These are phyloP conservation scores for Drosophila mimetica DNA, from an alignment of 2,888 invertebrate genomes.

Conservation along the genomic window DNA sequence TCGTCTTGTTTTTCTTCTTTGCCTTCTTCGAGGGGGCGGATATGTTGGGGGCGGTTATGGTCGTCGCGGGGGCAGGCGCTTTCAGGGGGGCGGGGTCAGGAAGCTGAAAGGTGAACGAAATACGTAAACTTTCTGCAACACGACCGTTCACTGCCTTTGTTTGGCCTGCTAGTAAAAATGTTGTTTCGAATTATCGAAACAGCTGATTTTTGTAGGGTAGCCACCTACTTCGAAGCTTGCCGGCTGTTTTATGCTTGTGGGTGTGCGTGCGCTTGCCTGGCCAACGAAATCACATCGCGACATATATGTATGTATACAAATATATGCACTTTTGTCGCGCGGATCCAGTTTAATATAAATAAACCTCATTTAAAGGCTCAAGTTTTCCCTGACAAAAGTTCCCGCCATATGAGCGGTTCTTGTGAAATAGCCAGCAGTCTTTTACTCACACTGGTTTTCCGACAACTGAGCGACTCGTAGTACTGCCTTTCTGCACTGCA, in stretches of 20 bases:
- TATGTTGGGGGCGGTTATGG: not conserved
- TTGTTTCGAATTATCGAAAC: conserved; percentile 18
- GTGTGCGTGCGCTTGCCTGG: not conserved
- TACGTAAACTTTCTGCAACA: not conserved
- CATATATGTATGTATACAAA: not conserved
- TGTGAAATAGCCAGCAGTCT: not conserved
- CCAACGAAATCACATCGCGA: conserved; percentile 1
- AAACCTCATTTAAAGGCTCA: not conserved
- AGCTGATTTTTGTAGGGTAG: conserved; percentile 60
- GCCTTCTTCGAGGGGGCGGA: conserved; percentile 27
- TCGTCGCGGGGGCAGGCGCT: not conserved
- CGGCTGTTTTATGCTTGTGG: conserved; percentile 6
- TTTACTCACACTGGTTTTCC: conserved; percentile 6
- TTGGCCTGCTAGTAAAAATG: conserved; percentile 24
- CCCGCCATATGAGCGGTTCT: not conserved
- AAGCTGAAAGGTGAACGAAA: conserved; percentile 11
- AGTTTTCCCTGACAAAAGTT: not conserved
- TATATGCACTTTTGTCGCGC: not conserved
- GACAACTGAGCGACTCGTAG: conserved; percentile 31
- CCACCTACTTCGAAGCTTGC: conserved; percentile 32
- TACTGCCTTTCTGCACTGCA: conserved; percentile 51
- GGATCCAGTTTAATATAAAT: not conserved
- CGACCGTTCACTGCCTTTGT: conserved; percentile 18
- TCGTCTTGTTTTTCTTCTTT: conserved; percentile 53
- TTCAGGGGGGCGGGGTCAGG: not conserved